Percentiles rank a stretch among this genome's conserved stretches.
phyloP scores from a whole-genome alignment of 1,140 invertebrate species.

The Hypsibius dujardini region DNA sequence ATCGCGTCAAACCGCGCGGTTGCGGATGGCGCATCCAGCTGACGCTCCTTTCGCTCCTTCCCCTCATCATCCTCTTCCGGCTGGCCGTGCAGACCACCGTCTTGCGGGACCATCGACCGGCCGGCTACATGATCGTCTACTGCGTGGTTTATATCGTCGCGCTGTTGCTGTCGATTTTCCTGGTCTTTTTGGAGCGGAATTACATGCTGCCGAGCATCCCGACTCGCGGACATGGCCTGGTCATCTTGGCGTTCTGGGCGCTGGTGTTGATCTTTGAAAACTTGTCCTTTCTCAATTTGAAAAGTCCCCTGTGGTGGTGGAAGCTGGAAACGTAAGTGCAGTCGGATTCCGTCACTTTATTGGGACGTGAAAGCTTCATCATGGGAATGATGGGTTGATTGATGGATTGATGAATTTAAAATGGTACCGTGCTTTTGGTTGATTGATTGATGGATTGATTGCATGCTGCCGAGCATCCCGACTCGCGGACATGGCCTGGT shows the following conservation, averaged over 20 bases:
- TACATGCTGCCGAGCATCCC: constrained; percentile 66
- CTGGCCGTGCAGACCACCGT: constrained; percentile 53
- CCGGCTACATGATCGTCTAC: constrained; percentile 30
- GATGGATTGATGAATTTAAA: constrained; percentile 2
- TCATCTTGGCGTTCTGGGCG: constrained; percentile 75
- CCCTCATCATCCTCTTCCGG: constrained; percentile 47
- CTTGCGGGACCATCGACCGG: constrained; percentile 39
- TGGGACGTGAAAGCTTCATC: too few species aligned
- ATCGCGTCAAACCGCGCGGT: constrained; percentile 43
- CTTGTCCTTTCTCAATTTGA: constrained; percentile 64
- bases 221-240: constrained; percentile 66
- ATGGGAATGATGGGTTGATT: background rate
- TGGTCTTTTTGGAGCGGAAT: constrained; percentile 59
- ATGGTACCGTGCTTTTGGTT: background rate
- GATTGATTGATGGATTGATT: background rate
- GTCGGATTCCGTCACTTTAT: background rate
- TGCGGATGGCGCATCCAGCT: constrained; percentile 55
- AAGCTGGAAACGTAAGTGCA: constrained; percentile 50
- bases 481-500: too few species aligned
- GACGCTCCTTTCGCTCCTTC: constrained; percentile 49
- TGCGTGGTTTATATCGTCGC: constrained; percentile 35
- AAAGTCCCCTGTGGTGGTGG: constrained; percentile 70
- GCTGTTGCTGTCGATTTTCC: constrained; percentile 55
- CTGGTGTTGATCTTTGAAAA: constrained; percentile 66
- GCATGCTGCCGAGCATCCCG: too few species aligned